Percentiles rank a stretch among this genome's conserved stretches.
Evolutionary conservation across 2,113 vertebrate genomes (phyloP).

Genomic region (Pionites leucogaster): DNA sequence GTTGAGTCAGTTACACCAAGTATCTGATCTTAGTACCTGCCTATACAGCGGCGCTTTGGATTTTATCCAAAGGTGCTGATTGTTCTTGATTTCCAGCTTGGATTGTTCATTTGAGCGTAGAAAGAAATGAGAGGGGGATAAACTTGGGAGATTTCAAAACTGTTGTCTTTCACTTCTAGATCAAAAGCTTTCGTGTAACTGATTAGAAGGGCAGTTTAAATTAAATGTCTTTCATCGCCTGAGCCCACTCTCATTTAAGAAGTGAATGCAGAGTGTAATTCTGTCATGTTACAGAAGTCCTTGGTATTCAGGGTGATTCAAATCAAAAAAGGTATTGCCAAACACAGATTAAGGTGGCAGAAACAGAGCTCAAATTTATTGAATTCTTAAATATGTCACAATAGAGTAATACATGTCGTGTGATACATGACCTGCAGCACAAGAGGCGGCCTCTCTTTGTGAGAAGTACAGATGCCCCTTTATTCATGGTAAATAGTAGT

Average conservation of each 20-base stretch:
- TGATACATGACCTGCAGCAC: background rate
- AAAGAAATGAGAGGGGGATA: background rate
- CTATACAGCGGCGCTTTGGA: background rate
- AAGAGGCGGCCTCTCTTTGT: background rate
- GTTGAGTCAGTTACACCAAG: background rate
- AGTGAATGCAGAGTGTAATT: background rate
- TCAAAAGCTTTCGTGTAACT: slow-evolving; percentile 15
- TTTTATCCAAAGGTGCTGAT: background rate
- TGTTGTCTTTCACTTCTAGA: slow-evolving; percentile 8
- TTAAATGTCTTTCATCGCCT: background rate
- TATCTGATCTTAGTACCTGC: background rate
- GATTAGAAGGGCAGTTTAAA: background rate
- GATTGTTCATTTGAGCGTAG: background rate
- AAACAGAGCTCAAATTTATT: background rate
- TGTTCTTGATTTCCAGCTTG: background rate
- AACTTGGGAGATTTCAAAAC: background rate
- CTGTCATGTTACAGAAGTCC: background rate
- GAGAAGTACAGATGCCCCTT: background rate
- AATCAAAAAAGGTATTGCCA: background rate
- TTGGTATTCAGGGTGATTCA: background rate
- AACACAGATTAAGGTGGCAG: background rate
- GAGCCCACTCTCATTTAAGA: background rate
- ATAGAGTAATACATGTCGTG: background rate
- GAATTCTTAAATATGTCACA: background rate
- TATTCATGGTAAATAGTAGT: background rate